A percentile compares a stretch with the other conserved stretches of the same genome.
Evolutionary conservation across 2,797 vertebrate genomes (phyloP).

Genomic region (Oreonectes daqikongensis): DNA sequence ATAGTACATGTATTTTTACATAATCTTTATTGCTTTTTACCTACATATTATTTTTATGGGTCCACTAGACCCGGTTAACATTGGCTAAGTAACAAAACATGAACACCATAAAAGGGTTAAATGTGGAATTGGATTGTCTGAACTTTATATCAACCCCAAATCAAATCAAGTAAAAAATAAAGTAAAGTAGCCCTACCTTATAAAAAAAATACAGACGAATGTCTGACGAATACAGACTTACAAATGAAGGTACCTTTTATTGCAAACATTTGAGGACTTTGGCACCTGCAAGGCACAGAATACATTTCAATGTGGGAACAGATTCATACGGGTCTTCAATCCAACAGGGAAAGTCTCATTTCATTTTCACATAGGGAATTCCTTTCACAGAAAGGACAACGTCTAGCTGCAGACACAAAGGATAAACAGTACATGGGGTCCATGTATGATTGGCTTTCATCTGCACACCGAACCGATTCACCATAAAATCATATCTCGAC

Average conservation of each 20-base stretch:
- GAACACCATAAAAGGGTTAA: too few species aligned
- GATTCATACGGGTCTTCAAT: slow-evolving; percentile 63
- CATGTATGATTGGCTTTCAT: slow-evolving; percentile 18
- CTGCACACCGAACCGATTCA: background rate
- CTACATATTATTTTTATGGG: too few species aligned
- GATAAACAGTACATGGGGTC: slow-evolving; percentile 24
- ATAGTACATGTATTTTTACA: too few species aligned
- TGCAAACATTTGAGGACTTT: slow-evolving; percentile 78
- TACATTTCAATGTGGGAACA: slow-evolving; percentile 74
- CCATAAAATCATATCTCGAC: slow-evolving; percentile 6
- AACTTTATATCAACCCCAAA: too few species aligned
- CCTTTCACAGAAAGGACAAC: slow-evolving; percentile 98
- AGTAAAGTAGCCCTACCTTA: background rate
- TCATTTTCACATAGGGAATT: slow-evolving; percentile 71
- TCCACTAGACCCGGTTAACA: too few species aligned
- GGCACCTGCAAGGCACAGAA: slow-evolving; percentile 85
- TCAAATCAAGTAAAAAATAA: too few species aligned
- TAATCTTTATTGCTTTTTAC: too few species aligned
- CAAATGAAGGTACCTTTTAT: slow-evolving; percentile 89
- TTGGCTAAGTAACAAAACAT: too few species aligned
- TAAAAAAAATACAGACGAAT: slow-evolving; percentile 35
- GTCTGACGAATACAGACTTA: slow-evolving; percentile 52
- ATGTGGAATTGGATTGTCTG: background rate
- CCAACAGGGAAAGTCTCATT: slow-evolving; percentile 58
- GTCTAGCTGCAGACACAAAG: slow-evolving; percentile 51